These are phyloP conservation scores for Hybognathus amarus DNA, from an alignment of 2,797 vertebrate genomes.

Conservation along the genomic window DNA sequence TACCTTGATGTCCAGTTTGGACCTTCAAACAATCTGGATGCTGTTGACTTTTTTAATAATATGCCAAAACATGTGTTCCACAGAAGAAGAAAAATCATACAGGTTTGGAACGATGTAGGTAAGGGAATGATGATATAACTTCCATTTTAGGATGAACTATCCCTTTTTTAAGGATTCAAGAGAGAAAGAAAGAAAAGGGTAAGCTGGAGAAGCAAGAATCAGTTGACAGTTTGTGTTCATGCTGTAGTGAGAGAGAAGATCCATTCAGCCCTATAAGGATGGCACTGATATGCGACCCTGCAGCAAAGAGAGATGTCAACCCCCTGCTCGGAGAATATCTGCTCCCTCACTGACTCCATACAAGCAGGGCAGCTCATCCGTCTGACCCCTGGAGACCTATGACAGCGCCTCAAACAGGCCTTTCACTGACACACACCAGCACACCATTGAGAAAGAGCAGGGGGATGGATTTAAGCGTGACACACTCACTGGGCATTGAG, in stretches of 20 bases:
- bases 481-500: conserved; percentile 60
- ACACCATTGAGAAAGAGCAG: conserved; percentile 58
- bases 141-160: neutral
- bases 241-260: conserved; percentile 5
- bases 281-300: conserved; percentile 1
- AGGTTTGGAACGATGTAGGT: neutral
- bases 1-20: neutral
- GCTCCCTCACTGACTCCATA: conserved; percentile 64
- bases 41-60: neutral
- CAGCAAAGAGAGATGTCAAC: conserved; percentile 62
- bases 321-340: conserved; percentile 60
- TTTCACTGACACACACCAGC: conserved; percentile 64
- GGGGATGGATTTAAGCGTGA: conserved; percentile 62
- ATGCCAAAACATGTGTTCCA: neutral
- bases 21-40: neutral
- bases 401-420: conserved; percentile 64
- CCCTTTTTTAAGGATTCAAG: neutral
- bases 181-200: conserved; percentile 2
- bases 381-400: conserved; percentile 66
- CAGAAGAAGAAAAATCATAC: neutral
- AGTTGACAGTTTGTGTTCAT: conserved; percentile 30
- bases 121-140: neutral
- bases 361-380: conserved; percentile 65
- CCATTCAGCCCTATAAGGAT: conserved; percentile 31
- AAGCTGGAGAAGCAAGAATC: conserved; percentile 9